Conservation (phyloP, 2,888 invertebrate genomes). For the Norana najaformis region DNA sequence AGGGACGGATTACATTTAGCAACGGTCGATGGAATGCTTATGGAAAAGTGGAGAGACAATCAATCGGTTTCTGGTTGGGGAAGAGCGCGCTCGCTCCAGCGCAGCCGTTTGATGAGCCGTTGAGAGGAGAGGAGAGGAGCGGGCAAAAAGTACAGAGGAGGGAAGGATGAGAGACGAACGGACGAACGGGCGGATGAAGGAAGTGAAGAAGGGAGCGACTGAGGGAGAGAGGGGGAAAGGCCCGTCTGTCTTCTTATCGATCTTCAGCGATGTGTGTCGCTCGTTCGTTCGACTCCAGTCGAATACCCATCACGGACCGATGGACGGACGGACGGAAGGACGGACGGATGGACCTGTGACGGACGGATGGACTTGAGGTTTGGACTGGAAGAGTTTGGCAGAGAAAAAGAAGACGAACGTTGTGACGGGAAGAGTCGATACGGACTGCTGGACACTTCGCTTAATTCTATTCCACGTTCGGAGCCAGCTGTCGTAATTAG, state of each 20-base stretch:
- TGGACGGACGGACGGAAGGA: neutral
- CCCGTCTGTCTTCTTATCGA: neutral
- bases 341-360: neutral
- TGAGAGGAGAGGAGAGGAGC: neutral
- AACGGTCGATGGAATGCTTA: slow-evolving; percentile 13
- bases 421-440: neutral
- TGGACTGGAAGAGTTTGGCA: neutral
- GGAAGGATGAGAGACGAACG: too few relatives aligned
- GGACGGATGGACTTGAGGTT: slow-evolving; percentile 5
- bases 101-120: neutral
- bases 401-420: neutral
- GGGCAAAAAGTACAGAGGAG: neutral
- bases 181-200: neutral
- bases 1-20: neutral
- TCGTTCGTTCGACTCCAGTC: neutral
- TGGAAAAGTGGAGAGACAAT: slow-evolving; percentile 13
- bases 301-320: neutral
- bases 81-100: neutral
- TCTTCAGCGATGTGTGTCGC: slow-evolving; percentile 14
- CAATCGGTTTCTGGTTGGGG: slow-evolving; percentile 7
- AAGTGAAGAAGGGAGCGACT: neutral
- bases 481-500: neutral
- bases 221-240: neutral
- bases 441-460: slow-evolving; percentile 7
- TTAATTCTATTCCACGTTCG: slow-evolving; percentile 13